Conservation (phyloP, 2,797 vertebrate genomes). For the Clarias platycephalus region DNA sequence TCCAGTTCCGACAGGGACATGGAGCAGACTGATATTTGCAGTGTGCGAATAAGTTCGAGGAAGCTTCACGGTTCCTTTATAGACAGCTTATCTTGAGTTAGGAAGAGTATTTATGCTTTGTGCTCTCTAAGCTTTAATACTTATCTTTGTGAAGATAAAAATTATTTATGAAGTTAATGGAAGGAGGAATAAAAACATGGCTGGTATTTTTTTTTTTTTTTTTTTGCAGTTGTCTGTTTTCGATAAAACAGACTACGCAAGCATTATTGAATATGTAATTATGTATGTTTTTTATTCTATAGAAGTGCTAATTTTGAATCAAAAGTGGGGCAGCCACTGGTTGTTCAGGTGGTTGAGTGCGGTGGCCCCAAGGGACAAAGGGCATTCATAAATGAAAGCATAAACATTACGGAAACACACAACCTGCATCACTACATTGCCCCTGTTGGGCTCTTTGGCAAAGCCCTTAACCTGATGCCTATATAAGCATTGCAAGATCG, state of each 20-base stretch:
- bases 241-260: not conserved
- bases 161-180: conserved; percentile 11
- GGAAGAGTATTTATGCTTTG: conserved; percentile 4
- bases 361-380: too few relatives aligned
- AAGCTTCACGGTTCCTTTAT: not conserved
- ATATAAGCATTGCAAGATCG: too few relatives aligned
- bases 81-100: conserved; percentile 26
- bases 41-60: conserved; percentile 20
- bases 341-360: too few relatives aligned
- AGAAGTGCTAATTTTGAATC: not conserved
- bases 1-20: conserved; percentile 34
- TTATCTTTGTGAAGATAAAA: conserved; percentile 20
- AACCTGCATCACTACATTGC: too few relatives aligned
- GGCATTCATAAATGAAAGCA: too few relatives aligned
- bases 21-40: conserved; percentile 42
- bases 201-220: not conserved
- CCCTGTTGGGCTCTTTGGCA: too few relatives aligned
- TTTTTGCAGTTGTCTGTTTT: not conserved
- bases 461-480: too few relatives aligned
- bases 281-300: not conserved
- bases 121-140: conserved; percentile 17
- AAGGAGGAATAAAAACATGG: not conserved
- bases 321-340: not conserved
- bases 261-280: not conserved
- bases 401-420: too few relatives aligned